A percentile compares a stretch with the other conserved stretches of the same genome.
Evolutionary conservation across 2,113 vertebrate species (phyloP).

Genomic region (Corythornis cristatus): DNA sequence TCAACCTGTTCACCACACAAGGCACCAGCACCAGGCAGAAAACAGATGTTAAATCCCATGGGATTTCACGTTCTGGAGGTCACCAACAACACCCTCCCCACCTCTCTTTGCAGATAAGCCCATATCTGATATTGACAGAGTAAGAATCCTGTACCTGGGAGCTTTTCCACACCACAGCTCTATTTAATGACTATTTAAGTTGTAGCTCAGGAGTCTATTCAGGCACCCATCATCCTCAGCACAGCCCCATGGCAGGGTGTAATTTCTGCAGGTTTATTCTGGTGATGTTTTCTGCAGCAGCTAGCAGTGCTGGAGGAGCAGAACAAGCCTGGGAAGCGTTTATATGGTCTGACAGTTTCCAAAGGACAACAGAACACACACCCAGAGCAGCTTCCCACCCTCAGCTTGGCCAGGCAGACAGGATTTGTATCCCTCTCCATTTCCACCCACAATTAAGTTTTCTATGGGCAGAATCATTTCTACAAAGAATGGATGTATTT

Average conservation of each 20-base stretch:
- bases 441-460: slow-evolving; percentile 49
- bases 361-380: not conserved
- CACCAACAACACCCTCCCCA: not conserved
- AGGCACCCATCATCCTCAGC: slow-evolving; percentile 10
- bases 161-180: not conserved
- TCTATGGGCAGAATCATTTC: slow-evolving; percentile 37
- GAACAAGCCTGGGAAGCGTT: not conserved
- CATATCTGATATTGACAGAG: not conserved
- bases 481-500: slow-evolving; percentile 9
- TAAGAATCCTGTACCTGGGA: not conserved
- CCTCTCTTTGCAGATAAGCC: not conserved
- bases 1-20: not conserved
- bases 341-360: slow-evolving; percentile 44
- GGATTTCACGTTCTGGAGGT: not conserved
- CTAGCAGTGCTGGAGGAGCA: not conserved
- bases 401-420: slow-evolving; percentile 34
- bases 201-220: slow-evolving; percentile 8
- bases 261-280: slow-evolving; percentile 25
- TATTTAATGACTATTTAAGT: not conserved
- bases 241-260: not conserved
- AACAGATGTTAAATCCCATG: not conserved
- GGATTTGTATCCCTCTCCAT: slow-evolving; percentile 38
- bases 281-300: slow-evolving; percentile 4
- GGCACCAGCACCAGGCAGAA: not conserved
- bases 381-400: slow-evolving; percentile 19